Evolutionary conservation across 2,888 invertebrate genomes (phyloP).

Genomic region (Apomyelois bistriatella): DNA sequence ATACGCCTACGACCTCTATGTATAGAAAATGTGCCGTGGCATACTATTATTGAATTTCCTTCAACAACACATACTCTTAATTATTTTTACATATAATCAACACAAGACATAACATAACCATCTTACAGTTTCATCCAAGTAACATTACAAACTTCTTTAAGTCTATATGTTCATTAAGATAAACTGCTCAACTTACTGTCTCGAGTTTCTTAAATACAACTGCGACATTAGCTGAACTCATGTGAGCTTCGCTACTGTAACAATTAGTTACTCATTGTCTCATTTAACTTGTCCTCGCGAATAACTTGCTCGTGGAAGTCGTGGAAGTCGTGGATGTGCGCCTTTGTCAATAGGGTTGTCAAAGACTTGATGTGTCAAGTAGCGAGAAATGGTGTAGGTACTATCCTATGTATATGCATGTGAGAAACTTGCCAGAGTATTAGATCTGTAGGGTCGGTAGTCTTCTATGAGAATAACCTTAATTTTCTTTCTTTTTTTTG

Average conservation of each 20-base stretch:
- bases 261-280: slow-evolving; percentile 51
- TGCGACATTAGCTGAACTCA: slow-evolving; percentile 4
- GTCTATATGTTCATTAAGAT: slow-evolving; percentile 4
- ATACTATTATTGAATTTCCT: too few relatives aligned
- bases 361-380: not conserved
- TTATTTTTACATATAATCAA: too few relatives aligned
- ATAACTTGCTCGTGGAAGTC: slow-evolving; percentile 28
- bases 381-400: not conserved
- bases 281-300: slow-evolving; percentile 43
- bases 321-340: not conserved
- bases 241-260: slow-evolving; percentile 33
- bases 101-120: too few relatives aligned
- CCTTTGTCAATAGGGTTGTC: slow-evolving; percentile 7
- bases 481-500: too few relatives aligned
- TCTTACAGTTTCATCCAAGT: too few relatives aligned
- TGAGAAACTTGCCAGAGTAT: not conserved
- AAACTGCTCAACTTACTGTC: slow-evolving; percentile 3
- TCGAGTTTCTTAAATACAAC: slow-evolving; percentile 6
- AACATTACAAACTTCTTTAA: not conserved
- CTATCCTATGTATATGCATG: not conserved
- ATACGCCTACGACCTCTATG: too few relatives aligned
- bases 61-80: too few relatives aligned
- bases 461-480: too few relatives aligned
- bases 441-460: too few relatives aligned
- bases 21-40: too few relatives aligned